phyloP scores from a whole-genome alignment of 2,113 vertebrate species.

The Pitta sordida region DNA sequence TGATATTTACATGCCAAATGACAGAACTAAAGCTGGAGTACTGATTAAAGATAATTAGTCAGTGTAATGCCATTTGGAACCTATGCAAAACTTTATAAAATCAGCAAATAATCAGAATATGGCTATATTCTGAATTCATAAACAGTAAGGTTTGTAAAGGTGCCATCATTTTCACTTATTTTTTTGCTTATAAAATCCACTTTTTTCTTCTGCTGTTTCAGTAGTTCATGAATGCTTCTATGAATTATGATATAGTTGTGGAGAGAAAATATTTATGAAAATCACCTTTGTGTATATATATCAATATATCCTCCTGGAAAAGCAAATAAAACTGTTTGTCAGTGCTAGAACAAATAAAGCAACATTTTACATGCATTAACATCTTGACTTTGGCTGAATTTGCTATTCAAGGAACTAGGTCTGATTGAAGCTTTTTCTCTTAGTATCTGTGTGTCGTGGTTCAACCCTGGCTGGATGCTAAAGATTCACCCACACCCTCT shows the following conservation, averaged over 20 bases:
- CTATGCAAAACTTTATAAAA: slow-evolving; percentile 33
- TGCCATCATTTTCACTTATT: not conserved
- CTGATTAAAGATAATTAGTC: slow-evolving; percentile 62
- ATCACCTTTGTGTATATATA: not conserved
- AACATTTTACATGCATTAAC: not conserved
- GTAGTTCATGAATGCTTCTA: not conserved
- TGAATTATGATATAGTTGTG: not conserved
- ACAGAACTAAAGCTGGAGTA: slow-evolving; percentile 42
- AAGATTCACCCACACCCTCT: too few species aligned
- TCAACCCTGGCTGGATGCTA: too few species aligned
- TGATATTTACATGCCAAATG: slow-evolving; percentile 62
- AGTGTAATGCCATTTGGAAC: slow-evolving; percentile 45
- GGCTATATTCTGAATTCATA: slow-evolving; percentile 11
- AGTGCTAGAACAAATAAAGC: not conserved
- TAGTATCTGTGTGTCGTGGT: not conserved
- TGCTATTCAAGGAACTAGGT: not conserved
- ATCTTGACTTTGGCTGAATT: not conserved
- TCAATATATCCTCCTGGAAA: not conserved
- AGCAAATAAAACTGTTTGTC: not conserved
- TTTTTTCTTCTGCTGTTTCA: not conserved
- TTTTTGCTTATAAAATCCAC: not conserved
- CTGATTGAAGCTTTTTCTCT: not conserved
- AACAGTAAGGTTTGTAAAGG: not conserved
- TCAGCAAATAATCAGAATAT: slow-evolving; percentile 50
- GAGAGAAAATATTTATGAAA: not conserved